phyloP scores from a whole-genome alignment of 2,888 invertebrate genomes.

The Aquatica leii region DNA sequence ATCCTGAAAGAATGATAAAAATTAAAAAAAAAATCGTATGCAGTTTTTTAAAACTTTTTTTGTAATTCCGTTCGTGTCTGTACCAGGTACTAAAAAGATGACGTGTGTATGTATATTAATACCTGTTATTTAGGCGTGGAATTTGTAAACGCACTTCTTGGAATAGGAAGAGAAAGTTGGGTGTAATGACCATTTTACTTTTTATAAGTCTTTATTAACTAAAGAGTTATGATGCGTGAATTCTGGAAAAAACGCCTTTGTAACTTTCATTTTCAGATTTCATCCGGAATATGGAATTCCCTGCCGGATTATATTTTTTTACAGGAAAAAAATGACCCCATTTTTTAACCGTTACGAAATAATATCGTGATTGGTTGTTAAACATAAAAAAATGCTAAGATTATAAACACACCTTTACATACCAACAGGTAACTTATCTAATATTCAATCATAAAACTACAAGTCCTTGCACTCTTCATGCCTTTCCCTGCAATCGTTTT shows the following conservation, averaged over 20 bases:
- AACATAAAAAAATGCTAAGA: constrained; percentile 6
- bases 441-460: constrained; percentile 1
- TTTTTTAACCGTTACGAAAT: background rate
- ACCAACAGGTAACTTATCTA: background rate
- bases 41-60: background rate
- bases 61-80: background rate
- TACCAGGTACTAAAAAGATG: constrained; percentile 11
- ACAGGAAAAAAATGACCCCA: background rate
- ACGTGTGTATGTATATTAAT: constrained; percentile 11
- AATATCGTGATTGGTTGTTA: background rate
- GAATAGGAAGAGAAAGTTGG: constrained; percentile 40
- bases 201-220: constrained; percentile 11
- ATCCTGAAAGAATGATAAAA: background rate
- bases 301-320: no score
- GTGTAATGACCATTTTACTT: constrained; percentile 34
- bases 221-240: background rate
- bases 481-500: constrained; percentile 9
- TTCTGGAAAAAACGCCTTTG: constrained; percentile 6
- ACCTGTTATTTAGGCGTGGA: constrained; percentile 32
- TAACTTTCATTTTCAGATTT: background rate
- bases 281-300: constrained; percentile 8
- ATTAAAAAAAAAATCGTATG: background rate
- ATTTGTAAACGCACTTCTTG: constrained; percentile 37
- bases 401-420: constrained; percentile 18
- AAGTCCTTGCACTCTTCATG: constrained; percentile 11